These are phyloP conservation scores for Empis livida DNA, from an alignment of 2,888 invertebrate genomes.

Conservation along the genomic window DNA sequence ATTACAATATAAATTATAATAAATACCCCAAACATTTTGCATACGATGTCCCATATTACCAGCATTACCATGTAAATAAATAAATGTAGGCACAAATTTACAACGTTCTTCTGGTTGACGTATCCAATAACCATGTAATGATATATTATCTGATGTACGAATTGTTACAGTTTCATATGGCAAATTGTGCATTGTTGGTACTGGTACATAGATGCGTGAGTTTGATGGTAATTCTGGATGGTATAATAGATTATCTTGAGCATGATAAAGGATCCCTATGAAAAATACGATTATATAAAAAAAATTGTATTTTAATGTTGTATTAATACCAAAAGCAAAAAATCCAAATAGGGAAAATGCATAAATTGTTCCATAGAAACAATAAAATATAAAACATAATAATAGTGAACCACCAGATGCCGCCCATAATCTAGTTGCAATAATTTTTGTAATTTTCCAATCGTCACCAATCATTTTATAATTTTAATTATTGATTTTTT, in stretches of 20 bases:
- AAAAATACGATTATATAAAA: conserved; percentile 11
- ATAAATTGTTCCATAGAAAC: conserved; percentile 66
- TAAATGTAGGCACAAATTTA: conserved; percentile 62
- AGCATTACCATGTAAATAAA: conserved; percentile 93
- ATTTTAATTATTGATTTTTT: too few relatives aligned
- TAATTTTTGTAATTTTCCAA: conserved; percentile 1
- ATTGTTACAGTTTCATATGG: conserved; percentile 75
- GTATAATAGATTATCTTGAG: conserved; percentile 74
- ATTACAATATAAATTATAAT: conserved; percentile 69
- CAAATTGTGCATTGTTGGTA: conserved; percentile 72
- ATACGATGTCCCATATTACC: conserved; percentile 93
- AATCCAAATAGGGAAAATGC: conserved; percentile 56
- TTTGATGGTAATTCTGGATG: conserved; percentile 83
- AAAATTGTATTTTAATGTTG: conserved; percentile 3
- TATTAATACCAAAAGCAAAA: conserved; percentile 52
- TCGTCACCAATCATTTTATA: background rate
- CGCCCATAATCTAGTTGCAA: conserved; percentile 52
- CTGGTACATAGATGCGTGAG: conserved; percentile 75
- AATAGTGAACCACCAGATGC: conserved; percentile 61
- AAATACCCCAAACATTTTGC: conserved; percentile 77
- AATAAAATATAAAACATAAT: conserved; percentile 64
- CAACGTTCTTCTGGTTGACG: conserved; percentile 55
- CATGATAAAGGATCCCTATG: conserved; percentile 68
- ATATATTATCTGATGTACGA: conserved; percentile 60
- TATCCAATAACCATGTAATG: conserved; percentile 70